phyloP scores from a whole-genome alignment of 2,113 vertebrate species.

The Ursus arctos region DNA sequence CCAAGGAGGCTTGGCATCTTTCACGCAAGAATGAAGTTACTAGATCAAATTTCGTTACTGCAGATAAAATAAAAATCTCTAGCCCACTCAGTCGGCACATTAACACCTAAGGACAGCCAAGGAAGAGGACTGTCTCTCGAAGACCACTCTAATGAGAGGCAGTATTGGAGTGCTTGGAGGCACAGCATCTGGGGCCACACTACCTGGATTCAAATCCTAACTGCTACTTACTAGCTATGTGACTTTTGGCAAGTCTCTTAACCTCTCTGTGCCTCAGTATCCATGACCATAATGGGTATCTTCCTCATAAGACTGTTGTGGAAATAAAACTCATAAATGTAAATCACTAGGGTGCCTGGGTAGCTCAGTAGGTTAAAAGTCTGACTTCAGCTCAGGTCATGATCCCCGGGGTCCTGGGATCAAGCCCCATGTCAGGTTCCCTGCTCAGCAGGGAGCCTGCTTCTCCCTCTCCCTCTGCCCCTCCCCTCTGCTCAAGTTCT shows the following conservation, averaged over 20 bases:
- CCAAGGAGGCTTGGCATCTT: background rate
- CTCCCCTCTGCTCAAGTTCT: too few species aligned
- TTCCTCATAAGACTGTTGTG: background rate
- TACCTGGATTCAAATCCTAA: background rate
- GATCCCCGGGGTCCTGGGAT: background rate
- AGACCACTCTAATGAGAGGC: background rate
- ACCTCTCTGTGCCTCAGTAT: slow-evolving; percentile 31
- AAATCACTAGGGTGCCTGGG: background rate
- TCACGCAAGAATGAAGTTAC: slow-evolving; percentile 14
- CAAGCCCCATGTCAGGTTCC: background rate
- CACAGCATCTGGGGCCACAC: background rate
- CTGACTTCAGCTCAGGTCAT: background rate
- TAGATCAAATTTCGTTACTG: slow-evolving; percentile 18
- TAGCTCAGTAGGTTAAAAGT: background rate
- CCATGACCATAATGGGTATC: background rate
- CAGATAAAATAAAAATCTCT: slow-evolving; percentile 54
- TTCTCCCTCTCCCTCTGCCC: background rate
- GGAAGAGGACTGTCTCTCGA: background rate
- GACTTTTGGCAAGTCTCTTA: slow-evolving; percentile 33
- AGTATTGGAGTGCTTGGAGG: background rate
- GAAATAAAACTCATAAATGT: slow-evolving; percentile 1
- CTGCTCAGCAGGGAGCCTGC: background rate
- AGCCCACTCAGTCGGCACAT: background rate
- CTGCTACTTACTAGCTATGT: background rate
- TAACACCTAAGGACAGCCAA: background rate